Evolutionary conservation across 2,113 vertebrate genomes (phyloP).

Genomic region (Chitala chitala): DNA sequence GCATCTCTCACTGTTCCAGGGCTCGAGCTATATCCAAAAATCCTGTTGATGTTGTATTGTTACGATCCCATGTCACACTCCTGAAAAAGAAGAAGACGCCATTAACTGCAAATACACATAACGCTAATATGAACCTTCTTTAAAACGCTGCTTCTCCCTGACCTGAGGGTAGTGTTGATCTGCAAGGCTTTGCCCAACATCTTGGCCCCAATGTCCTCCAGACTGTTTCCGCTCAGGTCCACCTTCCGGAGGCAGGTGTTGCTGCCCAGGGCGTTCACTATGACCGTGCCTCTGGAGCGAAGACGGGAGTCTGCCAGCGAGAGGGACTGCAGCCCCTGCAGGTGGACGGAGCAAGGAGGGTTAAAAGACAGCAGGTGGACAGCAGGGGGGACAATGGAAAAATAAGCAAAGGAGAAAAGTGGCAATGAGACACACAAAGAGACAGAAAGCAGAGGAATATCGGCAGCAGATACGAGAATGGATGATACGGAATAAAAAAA

Average conservation of each 20-base stretch:
- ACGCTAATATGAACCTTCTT: not conserved
- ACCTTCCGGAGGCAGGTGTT: slow-evolving; percentile 78
- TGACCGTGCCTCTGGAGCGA: slow-evolving; percentile 75
- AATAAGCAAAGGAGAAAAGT: slow-evolving; percentile 12
- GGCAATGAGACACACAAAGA: no score
- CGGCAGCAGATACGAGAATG: no score
- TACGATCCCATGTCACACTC: slow-evolving; percentile 85
- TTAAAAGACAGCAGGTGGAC: not conserved
- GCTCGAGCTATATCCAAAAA: slow-evolving; percentile 84
- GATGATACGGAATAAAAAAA: no score
- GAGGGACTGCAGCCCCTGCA: slow-evolving; percentile 75
- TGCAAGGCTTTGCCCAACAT: slow-evolving; percentile 87
- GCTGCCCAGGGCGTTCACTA: slow-evolving; percentile 82
- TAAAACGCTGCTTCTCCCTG: not conserved
- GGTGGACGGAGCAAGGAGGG: not conserved
- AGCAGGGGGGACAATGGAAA: not conserved
- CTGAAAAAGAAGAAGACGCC: slow-evolving; percentile 42
- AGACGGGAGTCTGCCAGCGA: slow-evolving; percentile 79
- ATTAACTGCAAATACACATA: not conserved
- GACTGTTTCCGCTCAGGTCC: slow-evolving; percentile 81
- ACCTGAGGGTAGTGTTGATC: slow-evolving; percentile 85
- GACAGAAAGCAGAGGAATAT: no score
- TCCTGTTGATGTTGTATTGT: slow-evolving; percentile 76
- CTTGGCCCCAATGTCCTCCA: slow-evolving; percentile 83
- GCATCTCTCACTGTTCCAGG: slow-evolving; percentile 76